Base-by-base conservation (phyloP, 2,888 invertebrate species). In the Leucozona laternaria region DNA sequence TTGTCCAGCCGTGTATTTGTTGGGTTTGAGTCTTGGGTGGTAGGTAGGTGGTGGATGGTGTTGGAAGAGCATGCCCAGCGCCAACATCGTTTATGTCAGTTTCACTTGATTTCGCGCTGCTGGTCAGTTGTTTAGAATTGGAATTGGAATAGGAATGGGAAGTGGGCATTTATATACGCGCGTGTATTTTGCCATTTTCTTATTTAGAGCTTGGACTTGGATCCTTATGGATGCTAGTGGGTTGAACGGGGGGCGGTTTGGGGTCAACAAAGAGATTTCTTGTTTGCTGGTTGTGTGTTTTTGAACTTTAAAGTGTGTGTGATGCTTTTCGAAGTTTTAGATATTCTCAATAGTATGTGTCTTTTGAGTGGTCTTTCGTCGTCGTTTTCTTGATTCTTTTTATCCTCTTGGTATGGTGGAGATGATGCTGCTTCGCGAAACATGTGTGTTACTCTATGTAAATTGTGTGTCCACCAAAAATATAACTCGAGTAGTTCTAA, bases 61-160 rank as follows among this genome's bases (percentile, higher is more conserved):
- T 13, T 48, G 34, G 66, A 15, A 48, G 66, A 66, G 48, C 48
- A 66, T 66, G 20, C 22, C 25, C 60, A 43, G 34, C 62, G 43
- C 25, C 48, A 86, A 79, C 82, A 79, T 82, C 86, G 82, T 79
- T 82, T 86, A 86, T 79, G 78, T 79, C 57, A 57, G 55, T 50
- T 77, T 80, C 84, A 71, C 79, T 73, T 73, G 86, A 81, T 78
- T 86, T 86, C 78, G 78, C 75, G 86, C 72, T 86, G 82, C 86
- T 86, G 86, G 86, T 86, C 86, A 82, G 86, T 86, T 82, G 82
- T 82, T 79, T 40, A 64, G 66, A 68, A 66, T 60, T 66, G n/a
- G n/a, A n/a, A n/a, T n/a, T 58, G 25, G 34, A 28, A 31, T 53
- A 60, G 75, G 81, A 60, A 60, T 77, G 72, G 34, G 68, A 53